These are phyloP conservation scores for Aproaerema taeniolella DNA, from an alignment of 2,888 invertebrate species.

Conservation along the genomic window DNA sequence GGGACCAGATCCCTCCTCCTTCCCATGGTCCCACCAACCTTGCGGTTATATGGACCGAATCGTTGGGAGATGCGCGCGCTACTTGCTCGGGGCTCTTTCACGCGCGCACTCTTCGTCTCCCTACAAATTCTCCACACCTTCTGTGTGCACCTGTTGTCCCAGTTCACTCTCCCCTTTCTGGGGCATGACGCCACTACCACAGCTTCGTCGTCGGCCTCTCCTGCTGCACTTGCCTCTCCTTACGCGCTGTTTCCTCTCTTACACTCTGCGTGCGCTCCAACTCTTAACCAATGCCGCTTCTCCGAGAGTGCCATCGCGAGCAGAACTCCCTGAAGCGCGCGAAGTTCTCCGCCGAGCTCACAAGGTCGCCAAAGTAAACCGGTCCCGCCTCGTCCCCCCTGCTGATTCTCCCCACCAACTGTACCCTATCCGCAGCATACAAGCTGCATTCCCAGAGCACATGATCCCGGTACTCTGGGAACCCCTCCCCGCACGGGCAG, in stretches of 20 bases:
- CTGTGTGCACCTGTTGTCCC: not conserved
- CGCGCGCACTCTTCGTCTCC: not conserved
- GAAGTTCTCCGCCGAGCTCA: not conserved
- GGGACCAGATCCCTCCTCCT: not conserved
- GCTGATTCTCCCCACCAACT: not conserved
- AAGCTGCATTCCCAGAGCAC: conserved; percentile 6
- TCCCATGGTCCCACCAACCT: not conserved
- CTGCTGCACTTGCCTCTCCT: not conserved
- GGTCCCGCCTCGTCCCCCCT: not conserved
- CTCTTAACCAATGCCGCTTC: no score
- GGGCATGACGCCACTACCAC: conserved; percentile 1
- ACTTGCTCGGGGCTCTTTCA: not conserved
- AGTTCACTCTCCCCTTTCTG: conserved; percentile 3
- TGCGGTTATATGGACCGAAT: not conserved
- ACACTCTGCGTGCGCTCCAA: no score
- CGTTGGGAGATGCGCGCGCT: not conserved
- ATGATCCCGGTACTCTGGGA: conserved; percentile 7
- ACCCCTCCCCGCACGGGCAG: conserved; percentile 6
- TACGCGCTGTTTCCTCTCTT: no score
- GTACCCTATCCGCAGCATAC: not conserved
- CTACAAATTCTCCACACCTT: not conserved
- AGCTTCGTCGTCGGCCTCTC: not conserved
- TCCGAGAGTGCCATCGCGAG: not conserved
- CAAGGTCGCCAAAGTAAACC: not conserved
- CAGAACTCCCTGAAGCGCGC: not conserved